Conservation (phyloP, 2,113 vertebrate species). For the Suricata suricatta region DNA sequence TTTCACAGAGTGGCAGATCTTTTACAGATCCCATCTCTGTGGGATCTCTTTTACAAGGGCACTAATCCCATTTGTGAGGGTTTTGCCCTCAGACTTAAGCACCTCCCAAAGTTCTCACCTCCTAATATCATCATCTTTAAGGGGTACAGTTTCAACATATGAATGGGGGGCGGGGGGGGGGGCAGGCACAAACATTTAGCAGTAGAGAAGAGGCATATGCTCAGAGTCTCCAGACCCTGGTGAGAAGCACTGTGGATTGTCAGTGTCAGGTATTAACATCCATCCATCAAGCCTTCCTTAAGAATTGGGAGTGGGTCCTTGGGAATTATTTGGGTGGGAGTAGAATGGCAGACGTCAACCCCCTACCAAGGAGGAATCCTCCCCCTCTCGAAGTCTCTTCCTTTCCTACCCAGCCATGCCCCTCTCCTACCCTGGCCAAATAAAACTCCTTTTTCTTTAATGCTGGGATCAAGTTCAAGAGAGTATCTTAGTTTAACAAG, state of each 20-base stretch:
- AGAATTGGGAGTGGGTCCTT: not conserved
- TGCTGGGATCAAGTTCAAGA: not conserved
- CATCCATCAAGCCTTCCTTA: not conserved
- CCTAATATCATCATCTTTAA: not conserved
- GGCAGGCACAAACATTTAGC: not conserved
- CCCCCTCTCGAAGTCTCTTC: not conserved
- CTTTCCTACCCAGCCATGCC: not conserved
- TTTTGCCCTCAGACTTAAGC: not conserved
- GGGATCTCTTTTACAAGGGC: not conserved
- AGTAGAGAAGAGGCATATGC: not conserved
- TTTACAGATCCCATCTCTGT: not conserved
- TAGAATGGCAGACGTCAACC: not conserved
- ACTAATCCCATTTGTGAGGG: not conserved
- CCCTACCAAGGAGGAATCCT: not conserved
- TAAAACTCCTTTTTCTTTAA: conserved; percentile 24
- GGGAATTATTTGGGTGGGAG: not conserved
- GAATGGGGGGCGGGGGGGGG: rapidly evolving
- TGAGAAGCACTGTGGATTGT: not conserved
- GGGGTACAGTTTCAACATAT: not conserved
- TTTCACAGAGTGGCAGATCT: no score
- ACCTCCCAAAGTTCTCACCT: not conserved
- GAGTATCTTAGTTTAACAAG: not conserved
- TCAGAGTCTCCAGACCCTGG: not conserved
- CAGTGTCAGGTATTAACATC: not conserved
- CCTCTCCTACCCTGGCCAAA: not conserved